Conservation (phyloP, 2,888 invertebrate genomes). For the Drosophila niveifrons region DNA sequence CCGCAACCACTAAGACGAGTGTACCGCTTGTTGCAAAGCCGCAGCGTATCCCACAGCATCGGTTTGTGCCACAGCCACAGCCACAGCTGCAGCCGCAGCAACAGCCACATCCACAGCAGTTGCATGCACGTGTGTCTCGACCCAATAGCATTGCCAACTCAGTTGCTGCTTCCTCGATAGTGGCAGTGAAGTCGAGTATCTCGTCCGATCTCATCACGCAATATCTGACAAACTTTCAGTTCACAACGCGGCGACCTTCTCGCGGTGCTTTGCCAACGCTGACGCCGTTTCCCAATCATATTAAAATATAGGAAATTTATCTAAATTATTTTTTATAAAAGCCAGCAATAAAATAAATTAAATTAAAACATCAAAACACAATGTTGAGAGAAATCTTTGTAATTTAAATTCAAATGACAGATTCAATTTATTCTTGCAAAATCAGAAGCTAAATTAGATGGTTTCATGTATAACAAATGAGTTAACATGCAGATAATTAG, state of each 20-base stretch:
- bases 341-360: conserved; percentile 48
- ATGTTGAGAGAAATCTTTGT: conserved; percentile 22
- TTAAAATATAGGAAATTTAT: conserved; percentile 59
- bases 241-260: conserved; percentile 66
- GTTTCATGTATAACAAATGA: conserved; percentile 19
- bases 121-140: conserved; percentile 24
- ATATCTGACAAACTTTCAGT: conserved; percentile 68
- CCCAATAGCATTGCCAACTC: conserved; percentile 27
- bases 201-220: conserved; percentile 53
- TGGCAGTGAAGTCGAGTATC: conserved; percentile 22
- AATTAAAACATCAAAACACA: conserved; percentile 45
- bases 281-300: conserved; percentile 73
- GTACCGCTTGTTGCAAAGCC: conserved; percentile 22
- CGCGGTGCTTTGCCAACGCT: conserved; percentile 77
- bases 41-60: background rate
- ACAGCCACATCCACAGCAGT: conserved; percentile 13
- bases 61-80: background rate
- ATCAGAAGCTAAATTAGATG: conserved; percentile 19
- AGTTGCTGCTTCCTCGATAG: conserved; percentile 17
- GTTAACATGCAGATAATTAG: background rate
- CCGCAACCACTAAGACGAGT: conserved; percentile 12
- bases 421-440: conserved; percentile 32
- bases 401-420: conserved; percentile 42
- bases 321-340: conserved; percentile 54
- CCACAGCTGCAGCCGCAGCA: background rate